Conservation (phyloP, 2,113 vertebrate genomes). For the Plestiodon gilberti region DNA sequence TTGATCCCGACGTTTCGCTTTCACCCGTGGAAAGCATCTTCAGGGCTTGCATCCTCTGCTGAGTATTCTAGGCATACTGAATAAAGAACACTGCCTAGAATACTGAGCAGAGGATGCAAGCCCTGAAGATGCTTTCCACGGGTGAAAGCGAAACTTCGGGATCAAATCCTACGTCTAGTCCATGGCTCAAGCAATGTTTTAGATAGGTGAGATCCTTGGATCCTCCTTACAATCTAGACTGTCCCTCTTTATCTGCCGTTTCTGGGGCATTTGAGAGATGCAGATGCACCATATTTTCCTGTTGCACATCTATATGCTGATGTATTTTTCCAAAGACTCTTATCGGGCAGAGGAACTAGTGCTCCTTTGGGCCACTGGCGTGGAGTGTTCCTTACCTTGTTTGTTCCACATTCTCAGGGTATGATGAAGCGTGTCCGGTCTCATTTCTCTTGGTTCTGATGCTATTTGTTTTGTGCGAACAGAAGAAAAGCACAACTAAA, state of each 20-base stretch:
- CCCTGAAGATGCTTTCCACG: too few species aligned
- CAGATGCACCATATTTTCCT: background rate
- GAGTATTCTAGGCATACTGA: too few species aligned
- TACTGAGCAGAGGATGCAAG: too few species aligned
- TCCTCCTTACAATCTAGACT: background rate
- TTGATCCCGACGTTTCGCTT: too few species aligned
- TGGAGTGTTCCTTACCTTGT: background rate
- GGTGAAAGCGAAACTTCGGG: too few species aligned
- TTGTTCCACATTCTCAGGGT: background rate
- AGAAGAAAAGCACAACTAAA: background rate
- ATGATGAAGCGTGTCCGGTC: background rate
- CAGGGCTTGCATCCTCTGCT: background rate
- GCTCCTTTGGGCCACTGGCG: background rate
- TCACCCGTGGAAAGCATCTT: too few species aligned
- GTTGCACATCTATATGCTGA: background rate
- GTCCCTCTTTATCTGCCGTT: background rate
- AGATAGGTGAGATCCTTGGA: background rate
- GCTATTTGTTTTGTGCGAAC: background rate
- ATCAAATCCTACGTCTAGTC: too few species aligned
- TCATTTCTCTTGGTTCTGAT: background rate
- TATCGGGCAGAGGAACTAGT: background rate
- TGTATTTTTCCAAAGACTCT: background rate
- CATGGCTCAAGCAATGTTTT: too few species aligned
- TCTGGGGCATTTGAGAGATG: background rate
- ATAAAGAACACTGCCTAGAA: too few species aligned